A percentile compares a stretch with the other conserved stretches of the same genome.
These are phyloP conservation scores for Drosophila teissieri DNA, from an alignment of 1,140 invertebrate genomes.

Conservation along the genomic window DNA sequence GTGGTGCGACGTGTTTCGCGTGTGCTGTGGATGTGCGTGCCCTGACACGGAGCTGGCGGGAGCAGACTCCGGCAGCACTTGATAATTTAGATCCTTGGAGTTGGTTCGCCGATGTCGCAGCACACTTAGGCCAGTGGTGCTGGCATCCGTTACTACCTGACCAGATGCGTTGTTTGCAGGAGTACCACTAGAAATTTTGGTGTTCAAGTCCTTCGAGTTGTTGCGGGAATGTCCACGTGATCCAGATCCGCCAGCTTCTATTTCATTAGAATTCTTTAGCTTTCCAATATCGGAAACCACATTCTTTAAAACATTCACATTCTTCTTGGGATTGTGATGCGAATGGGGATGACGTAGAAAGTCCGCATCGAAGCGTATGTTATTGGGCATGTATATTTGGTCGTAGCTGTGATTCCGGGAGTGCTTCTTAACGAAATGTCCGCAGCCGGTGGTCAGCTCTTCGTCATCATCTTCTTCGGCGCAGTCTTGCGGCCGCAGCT, in stretches of 20 bases:
- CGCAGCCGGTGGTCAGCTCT: slow-evolving; percentile 76
- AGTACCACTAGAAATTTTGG: slow-evolving; percentile 41
- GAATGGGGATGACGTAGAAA: slow-evolving; percentile 73
- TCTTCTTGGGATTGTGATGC: slow-evolving; percentile 75
- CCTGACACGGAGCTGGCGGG: slow-evolving; percentile 22
- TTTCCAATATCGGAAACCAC: slow-evolving; percentile 59
- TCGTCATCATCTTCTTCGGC: slow-evolving; percentile 80
- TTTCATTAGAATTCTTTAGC: slow-evolving; percentile 81
- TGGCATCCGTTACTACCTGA: slow-evolving; percentile 14
- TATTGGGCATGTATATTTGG: slow-evolving; percentile 84
- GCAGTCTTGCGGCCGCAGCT: slow-evolving; percentile 69
- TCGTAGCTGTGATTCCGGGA: slow-evolving; percentile 84
- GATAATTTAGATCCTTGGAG: slow-evolving; percentile 85
- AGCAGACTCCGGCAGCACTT: slow-evolving; percentile 40
- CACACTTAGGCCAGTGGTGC: slow-evolving; percentile 82
- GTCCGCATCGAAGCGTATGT: slow-evolving; percentile 83
- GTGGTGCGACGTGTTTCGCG: slow-evolving; percentile 72
- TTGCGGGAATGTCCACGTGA: slow-evolving; percentile 85
- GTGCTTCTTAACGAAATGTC: slow-evolving; percentile 82
- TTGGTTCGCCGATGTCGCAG: slow-evolving; percentile 86
- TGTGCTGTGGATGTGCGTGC: slow-evolving; percentile 44
- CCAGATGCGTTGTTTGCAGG: slow-evolving; percentile 4
- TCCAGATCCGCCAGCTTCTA: slow-evolving; percentile 42
- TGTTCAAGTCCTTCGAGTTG: slow-evolving; percentile 86
- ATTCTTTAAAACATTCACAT: slow-evolving; percentile 79